Percentiles rank a stretch among this genome's conserved stretches.
Evolutionary conservation across 30 jellyfish, hydroid and myxozoan genomes (phyloP).

Genomic region (Aurelia aurita): DNA sequence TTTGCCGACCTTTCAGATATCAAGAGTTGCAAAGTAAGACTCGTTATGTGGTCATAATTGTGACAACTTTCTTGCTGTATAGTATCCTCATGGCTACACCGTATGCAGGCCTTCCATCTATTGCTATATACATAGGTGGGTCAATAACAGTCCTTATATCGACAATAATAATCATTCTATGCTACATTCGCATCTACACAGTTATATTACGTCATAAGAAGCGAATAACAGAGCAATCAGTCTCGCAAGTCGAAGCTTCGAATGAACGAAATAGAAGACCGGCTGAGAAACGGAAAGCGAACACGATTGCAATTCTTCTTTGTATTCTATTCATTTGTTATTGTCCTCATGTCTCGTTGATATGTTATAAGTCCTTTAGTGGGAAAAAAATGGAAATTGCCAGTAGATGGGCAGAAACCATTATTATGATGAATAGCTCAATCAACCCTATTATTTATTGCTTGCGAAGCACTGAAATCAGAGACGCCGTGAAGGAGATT

Average conservation of each 20-base stretch:
- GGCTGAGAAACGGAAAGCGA: constrained; percentile 45
- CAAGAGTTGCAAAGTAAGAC: constrained; percentile 36
- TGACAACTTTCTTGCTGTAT: constrained; percentile 35
- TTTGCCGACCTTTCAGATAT: constrained; percentile 71
- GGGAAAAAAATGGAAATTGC: neutral
- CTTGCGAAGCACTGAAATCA: constrained; percentile 44
- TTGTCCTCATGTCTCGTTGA: constrained; percentile 59
- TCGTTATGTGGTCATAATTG: constrained; percentile 8
- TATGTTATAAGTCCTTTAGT: constrained; percentile 33
- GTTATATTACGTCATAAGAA: constrained; percentile 67
- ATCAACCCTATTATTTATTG: constrained; percentile 55
- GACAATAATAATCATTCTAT: constrained; percentile 27
- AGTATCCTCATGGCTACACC: constrained; percentile 21
- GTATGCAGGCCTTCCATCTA: constrained; percentile 32
- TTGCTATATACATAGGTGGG: constrained; percentile 44
- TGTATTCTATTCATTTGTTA: constrained; percentile 56
- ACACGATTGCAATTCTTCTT: constrained; percentile 53
- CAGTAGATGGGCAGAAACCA: constrained; percentile 40
- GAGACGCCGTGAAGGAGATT: constrained; percentile 31
- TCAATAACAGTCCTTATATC: constrained; percentile 39
- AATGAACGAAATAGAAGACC: constrained; percentile 32
- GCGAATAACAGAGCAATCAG: constrained; percentile 47
- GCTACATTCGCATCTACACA: constrained; percentile 60
- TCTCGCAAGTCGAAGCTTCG: constrained; percentile 52
- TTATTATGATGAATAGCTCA: constrained; percentile 50